phyloP scores from a whole-genome alignment of 2,888 invertebrate species.

The Papilio elwesi region DNA sequence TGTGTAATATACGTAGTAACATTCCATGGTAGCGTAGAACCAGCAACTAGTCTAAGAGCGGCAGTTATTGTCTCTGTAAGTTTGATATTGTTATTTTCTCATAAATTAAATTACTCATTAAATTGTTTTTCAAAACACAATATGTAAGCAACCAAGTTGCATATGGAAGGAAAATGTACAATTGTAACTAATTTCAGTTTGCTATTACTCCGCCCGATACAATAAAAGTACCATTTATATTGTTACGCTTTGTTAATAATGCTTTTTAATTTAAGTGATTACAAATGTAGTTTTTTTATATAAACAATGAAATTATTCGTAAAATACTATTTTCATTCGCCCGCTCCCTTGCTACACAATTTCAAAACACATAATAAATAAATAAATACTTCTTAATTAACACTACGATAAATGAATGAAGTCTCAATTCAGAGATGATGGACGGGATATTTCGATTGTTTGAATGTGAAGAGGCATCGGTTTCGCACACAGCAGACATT shows the following conservation, averaged over 20 bases:
- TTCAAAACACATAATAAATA: background rate
- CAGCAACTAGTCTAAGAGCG: conserved; percentile 78
- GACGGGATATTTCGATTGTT: no score
- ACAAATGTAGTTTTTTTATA: conserved; percentile 51
- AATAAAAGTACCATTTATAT: conserved; percentile 58
- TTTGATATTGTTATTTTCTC: conserved; percentile 55
- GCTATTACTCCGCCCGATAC: conserved; percentile 48
- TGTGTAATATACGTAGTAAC: conserved; percentile 61
- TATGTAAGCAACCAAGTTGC: conserved; percentile 72
- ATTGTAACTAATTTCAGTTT: conserved; percentile 50
- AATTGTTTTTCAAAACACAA: conserved; percentile 53
- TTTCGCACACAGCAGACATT: no score
- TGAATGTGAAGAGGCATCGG: no score
- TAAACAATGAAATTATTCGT: conserved; percentile 57
- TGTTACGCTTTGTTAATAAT: conserved; percentile 69
- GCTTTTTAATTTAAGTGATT: conserved; percentile 56
- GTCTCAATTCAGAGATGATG: no score
- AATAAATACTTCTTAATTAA: background rate
- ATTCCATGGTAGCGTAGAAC: conserved; percentile 74
- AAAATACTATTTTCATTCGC: conserved; percentile 47
- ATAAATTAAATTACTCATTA: conserved; percentile 42
- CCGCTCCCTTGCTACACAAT: conserved; percentile 1
- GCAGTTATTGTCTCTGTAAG: conserved; percentile 59
- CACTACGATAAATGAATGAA: background rate
- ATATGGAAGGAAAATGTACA: conserved; percentile 54